Evolutionary conservation across 2,797 vertebrate genomes (phyloP).

Genomic region (Microctenopoma lineatum): DNA sequence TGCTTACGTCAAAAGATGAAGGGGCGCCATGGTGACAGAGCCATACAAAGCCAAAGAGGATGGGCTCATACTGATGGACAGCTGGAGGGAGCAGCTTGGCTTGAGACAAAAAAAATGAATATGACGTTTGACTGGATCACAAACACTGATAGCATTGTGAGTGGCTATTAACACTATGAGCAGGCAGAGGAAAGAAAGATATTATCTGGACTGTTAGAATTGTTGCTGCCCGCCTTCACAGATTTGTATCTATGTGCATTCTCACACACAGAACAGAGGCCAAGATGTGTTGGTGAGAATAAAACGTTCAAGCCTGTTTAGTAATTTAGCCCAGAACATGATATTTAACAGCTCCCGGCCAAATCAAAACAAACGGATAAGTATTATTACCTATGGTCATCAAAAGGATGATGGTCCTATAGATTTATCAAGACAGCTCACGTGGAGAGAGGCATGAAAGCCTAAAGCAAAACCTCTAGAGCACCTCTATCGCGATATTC

Average conservation of each 20-base stretch:
- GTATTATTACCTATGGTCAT: background rate
- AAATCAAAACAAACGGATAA: background rate
- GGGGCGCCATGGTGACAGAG: constrained; percentile 74
- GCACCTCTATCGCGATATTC: too few relatives aligned
- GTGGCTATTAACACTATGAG: constrained; percentile 43
- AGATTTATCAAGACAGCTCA: too few relatives aligned
- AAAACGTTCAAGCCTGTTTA: background rate
- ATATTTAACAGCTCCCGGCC: background rate
- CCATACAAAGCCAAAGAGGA: constrained; percentile 44
- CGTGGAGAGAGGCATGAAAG: too few relatives aligned
- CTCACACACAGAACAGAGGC: constrained; percentile 27
- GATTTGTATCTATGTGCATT: constrained; percentile 55
- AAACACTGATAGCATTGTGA: constrained; percentile 31
- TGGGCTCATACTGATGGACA: constrained; percentile 27
- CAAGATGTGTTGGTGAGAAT: background rate
- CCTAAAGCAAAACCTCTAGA: too few relatives aligned
- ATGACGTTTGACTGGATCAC: constrained; percentile 41
- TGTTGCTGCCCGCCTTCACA: constrained; percentile 42
- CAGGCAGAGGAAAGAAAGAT: constrained; percentile 38
- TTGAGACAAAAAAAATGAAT: constrained; percentile 52
- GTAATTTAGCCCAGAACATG: background rate
- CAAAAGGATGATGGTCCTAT: background rate
- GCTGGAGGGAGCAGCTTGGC: constrained; percentile 40
- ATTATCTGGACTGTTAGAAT: constrained; percentile 44
- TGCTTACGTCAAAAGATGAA: constrained; percentile 72